Evolutionary conservation across 2,113 vertebrate species (phyloP).

Genomic region (Tringa solitaria): DNA sequence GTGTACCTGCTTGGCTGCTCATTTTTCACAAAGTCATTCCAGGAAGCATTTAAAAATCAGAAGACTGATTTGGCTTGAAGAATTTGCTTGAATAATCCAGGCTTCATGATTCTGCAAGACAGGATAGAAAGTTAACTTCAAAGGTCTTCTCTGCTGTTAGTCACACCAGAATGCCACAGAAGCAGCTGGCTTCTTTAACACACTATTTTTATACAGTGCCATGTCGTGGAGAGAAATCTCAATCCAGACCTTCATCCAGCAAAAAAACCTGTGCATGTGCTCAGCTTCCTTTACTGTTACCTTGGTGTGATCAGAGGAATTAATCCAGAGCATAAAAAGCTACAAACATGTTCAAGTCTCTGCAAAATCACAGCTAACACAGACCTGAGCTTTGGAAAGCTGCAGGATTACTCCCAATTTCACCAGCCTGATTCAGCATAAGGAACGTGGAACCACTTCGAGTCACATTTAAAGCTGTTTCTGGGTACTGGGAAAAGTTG

Average conservation of each 20-base stretch:
- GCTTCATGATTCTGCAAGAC: neutral
- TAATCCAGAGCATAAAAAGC: neutral
- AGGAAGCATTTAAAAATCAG: neutral
- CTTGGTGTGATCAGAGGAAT: neutral
- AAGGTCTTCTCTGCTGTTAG: neutral
- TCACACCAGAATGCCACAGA: neutral
- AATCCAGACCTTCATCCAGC: neutral
- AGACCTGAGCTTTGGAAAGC: neutral
- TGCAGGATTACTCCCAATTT: constrained; percentile 3
- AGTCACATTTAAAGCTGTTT: neutral
- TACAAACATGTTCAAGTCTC: neutral
- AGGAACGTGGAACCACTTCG: neutral
- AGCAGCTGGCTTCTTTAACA: neutral
- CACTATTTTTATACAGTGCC: neutral
- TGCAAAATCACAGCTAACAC: neutral
- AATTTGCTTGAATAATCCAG: constrained; percentile 4
- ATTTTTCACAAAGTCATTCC: constrained; percentile 10
- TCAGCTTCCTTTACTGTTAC: neutral
- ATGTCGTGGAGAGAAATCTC: rapidly evolving
- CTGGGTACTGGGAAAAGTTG: neutral
- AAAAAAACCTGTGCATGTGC: neutral
- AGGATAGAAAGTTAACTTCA: neutral
- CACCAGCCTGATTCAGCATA: constrained; percentile 21
- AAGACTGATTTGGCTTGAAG: neutral
- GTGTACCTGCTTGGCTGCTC: constrained; percentile 18